Base-by-base conservation (phyloP, 2,888 invertebrate species). In the Cheilosia vulpina region DNA sequence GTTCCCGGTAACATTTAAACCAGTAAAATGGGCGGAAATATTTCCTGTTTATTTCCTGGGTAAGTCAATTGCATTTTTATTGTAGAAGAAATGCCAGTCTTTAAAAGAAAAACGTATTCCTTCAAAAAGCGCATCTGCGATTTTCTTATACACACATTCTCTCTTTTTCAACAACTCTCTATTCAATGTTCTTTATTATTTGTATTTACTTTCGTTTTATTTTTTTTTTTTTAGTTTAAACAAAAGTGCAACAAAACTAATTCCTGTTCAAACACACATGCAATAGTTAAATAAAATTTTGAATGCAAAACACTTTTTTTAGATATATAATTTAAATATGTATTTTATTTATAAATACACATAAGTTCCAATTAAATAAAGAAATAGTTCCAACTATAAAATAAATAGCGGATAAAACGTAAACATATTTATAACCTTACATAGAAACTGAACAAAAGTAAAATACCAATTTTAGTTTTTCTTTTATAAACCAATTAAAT, bases 281-380 rank as follows among this genome's bases (percentile, higher is more conserved):
- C 84, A 80, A 84, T 84, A 80, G 80, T 65, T 75, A 79, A 84
- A 80, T 80, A 55, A 75, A 58, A 45, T 71, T 73, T 79, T 72
- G 50, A 72, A 68, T 58, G 60, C 68, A 79, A 68, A 69, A 60
- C 57, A 79, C n/a, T 75, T 52, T 52, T 50, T 21, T 52, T 69
- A 83, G 73, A 78, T 63, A 57, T 75, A 73, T 75, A 71, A 66
- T 69, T 27, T n/a, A 62, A 72, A 66, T 50, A 66, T 69, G 60
- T 77, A 62, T 69, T 62, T 55, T 69, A 62, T 55, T 55, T 69
- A 76, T 63, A 55, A 63, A 69, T 55, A 68, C 41, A 43, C 47
- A 55, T 55, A 71, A 69, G 69, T 84, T 80, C 73, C 69, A 75
- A 75, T 68, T 69, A 21, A 75, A 52, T 66, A 75, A 62, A 27